These are phyloP conservation scores for Gasterosteus nipponicus DNA, from an alignment of 2,113 vertebrate genomes.

Conservation along the genomic window DNA sequence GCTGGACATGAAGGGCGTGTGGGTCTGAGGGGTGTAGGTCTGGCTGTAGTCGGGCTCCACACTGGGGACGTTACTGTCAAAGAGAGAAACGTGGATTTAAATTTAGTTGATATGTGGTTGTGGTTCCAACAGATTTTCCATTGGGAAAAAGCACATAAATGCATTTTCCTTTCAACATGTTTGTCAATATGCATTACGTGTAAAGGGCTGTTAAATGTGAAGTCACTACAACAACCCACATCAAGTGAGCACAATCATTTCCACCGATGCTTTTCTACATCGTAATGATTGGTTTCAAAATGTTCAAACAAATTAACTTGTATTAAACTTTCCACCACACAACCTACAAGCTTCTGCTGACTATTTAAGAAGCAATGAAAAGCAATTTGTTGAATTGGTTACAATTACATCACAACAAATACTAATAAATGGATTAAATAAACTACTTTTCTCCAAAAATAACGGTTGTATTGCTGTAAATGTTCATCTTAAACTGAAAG, in stretches of 20 bases:
- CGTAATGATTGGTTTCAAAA: neutral
- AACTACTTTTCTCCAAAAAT: neutral
- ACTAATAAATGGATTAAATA: neutral
- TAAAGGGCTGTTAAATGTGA: neutral
- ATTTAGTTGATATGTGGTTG: neutral
- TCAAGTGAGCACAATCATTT: neutral
- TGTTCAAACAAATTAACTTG: neutral
- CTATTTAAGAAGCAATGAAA: neutral
- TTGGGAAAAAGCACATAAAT: neutral
- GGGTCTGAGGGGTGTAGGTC: slow-evolving; percentile 95
- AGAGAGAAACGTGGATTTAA: slow-evolving; percentile 1
- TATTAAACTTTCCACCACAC: neutral
- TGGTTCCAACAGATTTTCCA: neutral
- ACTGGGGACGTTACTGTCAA: slow-evolving; percentile 82
- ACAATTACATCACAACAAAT: neutral
- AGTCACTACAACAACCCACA: neutral
- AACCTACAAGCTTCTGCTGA: neutral
- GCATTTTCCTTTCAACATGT: neutral
- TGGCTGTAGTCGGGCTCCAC: slow-evolving; percentile 96
- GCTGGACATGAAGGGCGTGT: slow-evolving; percentile 93
- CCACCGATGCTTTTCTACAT: neutral
- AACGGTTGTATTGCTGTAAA: too few relatives aligned
- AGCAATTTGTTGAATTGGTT: neutral
- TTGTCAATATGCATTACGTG: neutral
- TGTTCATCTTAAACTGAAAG: neutral